Percentiles rank a stretch among this genome's conserved stretches.
Evolutionary conservation across 2,888 invertebrate genomes (phyloP).

Genomic region (Automeris io): DNA sequence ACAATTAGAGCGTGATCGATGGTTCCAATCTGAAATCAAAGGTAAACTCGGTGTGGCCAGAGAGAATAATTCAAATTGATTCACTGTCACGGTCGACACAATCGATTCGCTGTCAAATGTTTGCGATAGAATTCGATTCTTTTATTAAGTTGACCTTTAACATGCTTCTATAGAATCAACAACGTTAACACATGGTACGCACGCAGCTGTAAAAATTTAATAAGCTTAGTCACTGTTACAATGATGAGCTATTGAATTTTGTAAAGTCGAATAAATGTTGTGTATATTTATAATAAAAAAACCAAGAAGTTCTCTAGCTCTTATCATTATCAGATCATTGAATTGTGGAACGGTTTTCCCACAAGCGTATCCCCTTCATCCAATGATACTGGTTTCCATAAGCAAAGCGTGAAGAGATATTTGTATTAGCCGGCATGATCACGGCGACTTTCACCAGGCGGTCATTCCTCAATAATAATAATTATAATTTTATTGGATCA

Average conservation of each 20-base stretch:
- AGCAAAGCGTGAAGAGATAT: too few species aligned
- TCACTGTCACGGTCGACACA: conserved; percentile 65
- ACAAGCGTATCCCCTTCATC: too few species aligned
- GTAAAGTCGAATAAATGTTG: conserved; percentile 11
- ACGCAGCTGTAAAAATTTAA: conserved; percentile 29
- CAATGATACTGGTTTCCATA: too few species aligned
- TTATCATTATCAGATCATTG: too few species aligned
- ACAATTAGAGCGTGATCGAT: conserved; percentile 13
- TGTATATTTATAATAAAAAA: too few species aligned
- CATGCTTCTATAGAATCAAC: conserved; percentile 34
- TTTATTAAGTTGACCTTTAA: conserved; percentile 52
- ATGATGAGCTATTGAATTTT: conserved; percentile 19
- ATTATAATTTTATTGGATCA: too few species aligned
- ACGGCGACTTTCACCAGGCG: too few species aligned
- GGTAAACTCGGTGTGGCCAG: conserved; percentile 19
- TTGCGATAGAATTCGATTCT: conserved; percentile 53
- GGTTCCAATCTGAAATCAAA: neutral
- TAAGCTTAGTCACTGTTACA: conserved; percentile 19
- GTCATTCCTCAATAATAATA: too few species aligned
- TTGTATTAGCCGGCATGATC: too few species aligned
- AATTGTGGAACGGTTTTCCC: too few species aligned
- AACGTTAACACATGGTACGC: conserved; percentile 37
- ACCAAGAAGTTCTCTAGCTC: too few species aligned
- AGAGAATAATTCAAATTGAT: conserved; percentile 57
- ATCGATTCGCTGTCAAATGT: conserved; percentile 60